Evolutionary conservation across 2,888 invertebrate genomes (phyloP).

Genomic region (Pilophorus perplexus): DNA sequence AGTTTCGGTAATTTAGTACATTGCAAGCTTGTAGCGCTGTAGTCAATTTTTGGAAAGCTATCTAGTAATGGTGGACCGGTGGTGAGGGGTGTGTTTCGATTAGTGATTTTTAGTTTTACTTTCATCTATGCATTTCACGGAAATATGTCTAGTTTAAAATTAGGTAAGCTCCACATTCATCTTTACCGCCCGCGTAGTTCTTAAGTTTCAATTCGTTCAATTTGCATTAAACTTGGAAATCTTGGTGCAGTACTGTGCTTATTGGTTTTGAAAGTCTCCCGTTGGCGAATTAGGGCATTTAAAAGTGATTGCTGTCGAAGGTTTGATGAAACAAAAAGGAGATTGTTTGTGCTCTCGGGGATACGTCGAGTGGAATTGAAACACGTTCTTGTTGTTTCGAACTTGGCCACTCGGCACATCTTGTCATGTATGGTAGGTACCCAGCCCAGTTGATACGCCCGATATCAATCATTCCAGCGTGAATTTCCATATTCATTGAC

Average conservation of each 20-base stretch:
- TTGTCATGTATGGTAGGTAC: conserved; percentile 22
- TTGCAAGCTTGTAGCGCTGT: conserved; percentile 22
- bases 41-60: conserved; percentile 38
- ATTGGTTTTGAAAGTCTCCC: conserved; percentile 23
- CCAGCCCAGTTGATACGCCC: no score
- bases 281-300: conserved; percentile 35
- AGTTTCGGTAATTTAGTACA: no score
- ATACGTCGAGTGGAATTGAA: no score
- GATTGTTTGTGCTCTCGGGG: no score
- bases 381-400: no score
- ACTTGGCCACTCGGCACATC: no score
- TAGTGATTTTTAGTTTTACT: conserved; percentile 35
- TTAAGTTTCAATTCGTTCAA: no score
- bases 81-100: conserved; percentile 46
- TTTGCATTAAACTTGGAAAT: no score
- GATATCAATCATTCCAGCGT: no score
- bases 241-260: neutral
- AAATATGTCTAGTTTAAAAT: conserved; percentile 51
- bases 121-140: conserved; percentile 47
- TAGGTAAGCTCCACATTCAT: conserved; percentile 48
- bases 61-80: conserved; percentile 47
- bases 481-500: no score
- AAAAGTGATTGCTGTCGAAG: conserved; percentile 1
- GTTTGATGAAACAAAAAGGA: conserved; percentile 12
- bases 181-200: neutral